A percentile compares a stretch with the other conserved stretches of the same genome.
These are phyloP conservation scores for Centropus unirufus DNA, from an alignment of 2,113 vertebrate genomes.

Conservation along the genomic window DNA sequence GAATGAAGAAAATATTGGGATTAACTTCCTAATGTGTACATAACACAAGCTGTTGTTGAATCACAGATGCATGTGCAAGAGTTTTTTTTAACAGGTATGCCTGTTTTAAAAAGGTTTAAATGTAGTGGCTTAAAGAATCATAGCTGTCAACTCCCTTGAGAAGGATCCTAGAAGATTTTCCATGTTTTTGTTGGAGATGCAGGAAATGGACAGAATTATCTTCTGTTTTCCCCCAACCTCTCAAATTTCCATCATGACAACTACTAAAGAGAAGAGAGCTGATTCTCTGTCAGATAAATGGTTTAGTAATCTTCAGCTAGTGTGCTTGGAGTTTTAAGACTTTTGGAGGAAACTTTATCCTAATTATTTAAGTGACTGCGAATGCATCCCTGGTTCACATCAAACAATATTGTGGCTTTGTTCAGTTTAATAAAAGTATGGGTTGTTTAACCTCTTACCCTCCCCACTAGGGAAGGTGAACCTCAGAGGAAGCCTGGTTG, in stretches of 20 bases:
- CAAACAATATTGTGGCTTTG: neutral
- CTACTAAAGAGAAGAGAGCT: neutral
- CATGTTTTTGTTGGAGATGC: neutral
- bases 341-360: neutral
- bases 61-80: neutral
- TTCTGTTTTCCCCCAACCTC: neutral
- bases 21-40: neutral
- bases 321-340: neutral
- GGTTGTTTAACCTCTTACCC: neutral
- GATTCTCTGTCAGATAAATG: neutral
- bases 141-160: neutral
- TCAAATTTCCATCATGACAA: neutral
- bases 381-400: neutral
- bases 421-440: neutral
- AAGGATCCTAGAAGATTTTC: neutral
- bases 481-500: neutral
- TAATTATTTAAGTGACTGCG: neutral
- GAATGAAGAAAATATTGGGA: neutral
- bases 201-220: neutral
- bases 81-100: neutral
- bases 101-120: neutral
- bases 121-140: neutral
- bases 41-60: neutral
- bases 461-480: neutral
- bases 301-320: neutral